Conservation (phyloP, 2,888 invertebrate species). For the Sinohyriopsis cumingii region DNA sequence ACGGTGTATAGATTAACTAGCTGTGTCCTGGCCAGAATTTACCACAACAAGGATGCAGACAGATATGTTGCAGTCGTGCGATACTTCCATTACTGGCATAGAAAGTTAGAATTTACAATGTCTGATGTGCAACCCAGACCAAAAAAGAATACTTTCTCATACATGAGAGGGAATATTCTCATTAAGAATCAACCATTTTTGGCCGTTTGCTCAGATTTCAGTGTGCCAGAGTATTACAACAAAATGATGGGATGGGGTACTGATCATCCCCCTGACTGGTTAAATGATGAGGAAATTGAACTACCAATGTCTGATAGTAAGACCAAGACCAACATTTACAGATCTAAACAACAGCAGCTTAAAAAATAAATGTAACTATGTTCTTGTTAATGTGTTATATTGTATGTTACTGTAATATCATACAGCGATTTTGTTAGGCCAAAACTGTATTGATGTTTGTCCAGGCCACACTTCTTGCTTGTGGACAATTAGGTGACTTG, state of each 20-base stretch:
- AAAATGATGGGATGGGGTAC: constrained; percentile 13
- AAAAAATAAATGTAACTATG: no score
- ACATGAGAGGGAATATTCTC: constrained; percentile 15
- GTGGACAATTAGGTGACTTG: no score
- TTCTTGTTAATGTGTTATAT: no score
- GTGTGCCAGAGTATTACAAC: constrained; percentile 27
- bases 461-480: no score
- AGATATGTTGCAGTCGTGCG: constrained; percentile 13
- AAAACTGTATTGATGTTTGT: no score
- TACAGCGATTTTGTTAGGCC: no score
- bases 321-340: not conserved
- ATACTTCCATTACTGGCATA: constrained; percentile 9
- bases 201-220: constrained; percentile 41
- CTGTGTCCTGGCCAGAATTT: constrained; percentile 13
- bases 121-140: constrained; percentile 1
- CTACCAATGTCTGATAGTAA: constrained; percentile 2
- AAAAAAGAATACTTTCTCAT: not conserved
- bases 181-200: constrained; percentile 13
- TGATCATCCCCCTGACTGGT: constrained; percentile 3
- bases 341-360: no score
- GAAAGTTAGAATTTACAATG: constrained; percentile 8
- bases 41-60: constrained; percentile 6
- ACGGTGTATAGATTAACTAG: constrained; percentile 10
- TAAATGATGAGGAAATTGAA: constrained; percentile 9
- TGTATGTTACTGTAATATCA: no score